Base-by-base conservation (phyloP, 1,140 invertebrate genomes). In the Drosophila saltans region DNA sequence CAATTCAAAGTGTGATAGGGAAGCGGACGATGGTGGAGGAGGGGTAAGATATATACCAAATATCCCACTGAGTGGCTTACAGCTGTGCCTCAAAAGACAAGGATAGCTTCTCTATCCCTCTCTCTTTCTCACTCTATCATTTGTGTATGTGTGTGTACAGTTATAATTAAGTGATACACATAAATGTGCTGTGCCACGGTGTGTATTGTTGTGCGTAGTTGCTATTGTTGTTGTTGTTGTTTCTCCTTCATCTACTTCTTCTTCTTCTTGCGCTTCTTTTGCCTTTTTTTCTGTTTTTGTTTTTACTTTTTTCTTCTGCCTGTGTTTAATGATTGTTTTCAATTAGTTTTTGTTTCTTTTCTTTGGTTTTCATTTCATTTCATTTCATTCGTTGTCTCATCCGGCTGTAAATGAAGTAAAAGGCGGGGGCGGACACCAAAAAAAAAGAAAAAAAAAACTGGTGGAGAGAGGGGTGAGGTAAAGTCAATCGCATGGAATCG, bases 81-180 rank as follows among this genome's bases (percentile, higher is more conserved):
- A 64, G 62, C 66, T 48, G 41, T 30, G 26, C 60, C 36, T 45
- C 36, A 41, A 62, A 21, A 40, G 39, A n/a, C 26, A 8, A 52
- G 45, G 45, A 52, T 21, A 52, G 45, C 21, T 52, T 24, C 24
- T 1, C 33, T 8, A 3, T 48, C 7, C 24, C 21, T 65, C 26
- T 56, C n/a, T 56, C 3, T n/a, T 8, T 55, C 10, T 56, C 2
- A 26, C 30, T 40, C 7, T 39, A 30, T 45, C 36, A 33, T 52
- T n/a, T 45, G 62, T 39, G 57, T 62, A 58, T 72, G 64, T 78
- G 69, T 81, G 79, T 88, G 80, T 83, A 72, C 83, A 72, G 83
- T 86, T 82, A 88, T 88, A 86, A 86, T 86, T 86, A 86, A 86
- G 83, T 86, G 83, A 86, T 86, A 86, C 73, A 83, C 76, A 86